These are phyloP conservation scores for Axis porcinus DNA, from an alignment of 2,113 vertebrate species.

Conservation along the genomic window DNA sequence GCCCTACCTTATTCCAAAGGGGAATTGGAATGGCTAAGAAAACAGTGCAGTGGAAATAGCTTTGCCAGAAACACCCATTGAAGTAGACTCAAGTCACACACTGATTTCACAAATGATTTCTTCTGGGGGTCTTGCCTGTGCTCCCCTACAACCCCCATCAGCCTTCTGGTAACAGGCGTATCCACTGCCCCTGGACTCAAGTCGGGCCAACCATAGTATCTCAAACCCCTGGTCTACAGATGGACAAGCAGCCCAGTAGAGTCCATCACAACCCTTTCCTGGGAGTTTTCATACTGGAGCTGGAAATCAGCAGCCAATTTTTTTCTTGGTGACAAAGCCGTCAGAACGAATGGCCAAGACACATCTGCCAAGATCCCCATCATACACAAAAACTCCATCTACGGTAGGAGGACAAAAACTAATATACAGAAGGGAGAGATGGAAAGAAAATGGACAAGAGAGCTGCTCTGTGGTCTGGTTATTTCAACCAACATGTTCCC, in stretches of 20 bases:
- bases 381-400: background rate
- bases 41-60: background rate
- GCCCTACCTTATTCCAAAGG: background rate
- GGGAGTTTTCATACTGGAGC: background rate
- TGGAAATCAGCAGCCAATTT: background rate
- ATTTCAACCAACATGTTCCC: too few species aligned
- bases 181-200: background rate
- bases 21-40: background rate
- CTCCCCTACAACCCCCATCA: background rate
- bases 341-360: background rate
- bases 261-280: background rate
- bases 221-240: background rate
- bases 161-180: background rate
- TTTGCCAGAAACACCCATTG: background rate
- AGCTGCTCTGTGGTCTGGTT: background rate
- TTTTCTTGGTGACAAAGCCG: background rate
- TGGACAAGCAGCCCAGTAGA: background rate
- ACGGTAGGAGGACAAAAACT: background rate
- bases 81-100: background rate
- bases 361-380: background rate
- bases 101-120: background rate
- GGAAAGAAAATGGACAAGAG: background rate
- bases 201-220: too few species aligned
- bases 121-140: background rate
- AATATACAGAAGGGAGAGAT: background rate